Conservation (phyloP, 2,113 vertebrate genomes). For the Amphiprion ocellaris region DNA sequence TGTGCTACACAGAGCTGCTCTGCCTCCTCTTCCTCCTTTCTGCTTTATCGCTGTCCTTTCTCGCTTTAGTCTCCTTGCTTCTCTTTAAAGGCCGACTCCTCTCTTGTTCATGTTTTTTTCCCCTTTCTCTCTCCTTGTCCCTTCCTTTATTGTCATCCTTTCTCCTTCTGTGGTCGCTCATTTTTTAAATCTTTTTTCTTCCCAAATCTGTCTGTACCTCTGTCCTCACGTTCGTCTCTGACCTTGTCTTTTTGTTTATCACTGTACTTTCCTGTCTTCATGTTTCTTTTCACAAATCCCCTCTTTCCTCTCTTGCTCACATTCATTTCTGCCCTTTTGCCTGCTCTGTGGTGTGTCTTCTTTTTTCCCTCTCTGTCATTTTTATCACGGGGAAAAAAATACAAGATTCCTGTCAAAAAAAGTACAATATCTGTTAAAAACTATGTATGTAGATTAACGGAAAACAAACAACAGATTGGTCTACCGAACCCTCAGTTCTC, state of each 20-base stretch:
- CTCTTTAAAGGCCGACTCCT: conserved; percentile 9
- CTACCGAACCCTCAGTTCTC: background rate
- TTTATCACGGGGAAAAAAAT: background rate
- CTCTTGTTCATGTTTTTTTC: conserved; percentile 3
- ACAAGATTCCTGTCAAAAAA: background rate
- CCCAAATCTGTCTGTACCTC: conserved; percentile 20
- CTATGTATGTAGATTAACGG: background rate
- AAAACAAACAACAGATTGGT: background rate
- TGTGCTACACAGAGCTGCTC: conserved; percentile 50
- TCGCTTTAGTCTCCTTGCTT: conserved; percentile 35
- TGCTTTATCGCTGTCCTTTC: conserved; percentile 46
- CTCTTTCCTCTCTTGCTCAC: background rate
- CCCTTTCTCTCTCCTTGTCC: background rate
- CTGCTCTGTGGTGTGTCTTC: rapidly evolving
- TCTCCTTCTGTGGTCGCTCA: background rate
- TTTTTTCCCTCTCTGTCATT: background rate
- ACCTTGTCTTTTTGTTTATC: conserved; percentile 27
- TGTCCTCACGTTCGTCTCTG: conserved; percentile 17
- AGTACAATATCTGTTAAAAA: background rate
- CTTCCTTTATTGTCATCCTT: conserved; percentile 19
- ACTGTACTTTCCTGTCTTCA: conserved; percentile 8
- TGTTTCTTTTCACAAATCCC: background rate
- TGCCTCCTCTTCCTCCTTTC: conserved; percentile 16
- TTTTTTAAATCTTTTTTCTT: conserved; percentile 31
- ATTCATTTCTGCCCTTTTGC: background rate